These are phyloP conservation scores for Aphidius gifuensis DNA, from an alignment of 1,140 invertebrate species.

Conservation along the genomic window DNA sequence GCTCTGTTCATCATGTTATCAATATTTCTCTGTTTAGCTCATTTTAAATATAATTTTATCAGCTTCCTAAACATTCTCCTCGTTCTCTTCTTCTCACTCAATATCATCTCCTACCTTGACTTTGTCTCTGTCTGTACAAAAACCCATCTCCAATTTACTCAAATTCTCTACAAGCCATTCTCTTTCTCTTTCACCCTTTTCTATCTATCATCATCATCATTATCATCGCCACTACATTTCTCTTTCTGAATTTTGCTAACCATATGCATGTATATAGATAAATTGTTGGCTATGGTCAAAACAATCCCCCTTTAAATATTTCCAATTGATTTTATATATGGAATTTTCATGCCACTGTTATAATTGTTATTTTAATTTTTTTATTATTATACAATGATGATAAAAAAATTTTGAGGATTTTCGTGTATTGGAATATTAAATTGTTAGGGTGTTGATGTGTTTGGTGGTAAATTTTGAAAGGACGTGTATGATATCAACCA, in stretches of 20 bases:
- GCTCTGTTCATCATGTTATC: background rate
- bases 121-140: slow-evolving; percentile 1
- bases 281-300: too few species aligned
- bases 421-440: too few species aligned
- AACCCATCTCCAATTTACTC: slow-evolving; percentile 18
- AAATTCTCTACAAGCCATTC: slow-evolving; percentile 24
- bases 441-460: too few species aligned
- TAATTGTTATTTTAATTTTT: background rate
- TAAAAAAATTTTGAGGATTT: background rate
- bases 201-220: slow-evolving; percentile 6
- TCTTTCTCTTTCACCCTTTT: background rate
- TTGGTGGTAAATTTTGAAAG: too few species aligned
- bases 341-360: background rate
- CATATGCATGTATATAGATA: background rate
- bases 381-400: background rate
- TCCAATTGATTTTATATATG: slow-evolving; percentile 4
- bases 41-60: too few species aligned
- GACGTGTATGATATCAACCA: background rate
- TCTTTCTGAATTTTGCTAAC: slow-evolving; percentile 15
- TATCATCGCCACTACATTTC: slow-evolving; percentile 1
- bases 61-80: background rate
- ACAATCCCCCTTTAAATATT: slow-evolving; percentile 7
- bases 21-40: background rate
- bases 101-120: slow-evolving; percentile 5
- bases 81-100: background rate